A percentile compares a stretch with the other conserved stretches of the same genome.
phyloP scores from a whole-genome alignment of 2,797 vertebrate species.

The Trachurus trachurus region DNA sequence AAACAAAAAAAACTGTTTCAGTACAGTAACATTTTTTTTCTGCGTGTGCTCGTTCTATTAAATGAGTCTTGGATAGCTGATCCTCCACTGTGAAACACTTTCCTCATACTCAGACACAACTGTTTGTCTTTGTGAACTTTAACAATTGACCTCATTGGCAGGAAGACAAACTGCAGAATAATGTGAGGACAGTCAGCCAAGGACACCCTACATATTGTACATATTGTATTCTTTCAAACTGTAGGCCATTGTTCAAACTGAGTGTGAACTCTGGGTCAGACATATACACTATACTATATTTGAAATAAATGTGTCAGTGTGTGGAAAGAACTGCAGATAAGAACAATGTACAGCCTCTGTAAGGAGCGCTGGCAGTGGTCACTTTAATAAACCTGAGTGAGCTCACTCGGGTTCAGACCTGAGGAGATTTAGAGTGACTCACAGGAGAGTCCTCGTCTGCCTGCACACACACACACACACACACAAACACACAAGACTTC shows the following conservation, averaged over 20 bases:
- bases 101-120: background rate
- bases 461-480: constrained; percentile 7
- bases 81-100: constrained; percentile 4
- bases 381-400: constrained; percentile 20
- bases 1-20: constrained; percentile 29
- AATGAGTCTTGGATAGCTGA: background rate
- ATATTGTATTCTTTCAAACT: constrained; percentile 20
- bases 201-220: constrained; percentile 33
- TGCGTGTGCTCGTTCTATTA: constrained; percentile 9
- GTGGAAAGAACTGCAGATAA: constrained; percentile 1
- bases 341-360: background rate
- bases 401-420: background rate
- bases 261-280: constrained; percentile 13
- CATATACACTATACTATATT: background rate
- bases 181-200: constrained; percentile 2
- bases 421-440: constrained; percentile 35
- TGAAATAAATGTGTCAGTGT: constrained; percentile 7
- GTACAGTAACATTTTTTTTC: constrained; percentile 3
- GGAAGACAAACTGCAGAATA: constrained; percentile 22
- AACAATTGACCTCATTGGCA: constrained; percentile 4
- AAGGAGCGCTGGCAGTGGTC: background rate
- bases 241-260: constrained; percentile 23
- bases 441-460: constrained; percentile 8
- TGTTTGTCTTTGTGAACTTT: constrained; percentile 39
- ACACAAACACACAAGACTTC: constrained; percentile 6